Evolutionary conservation across 92 coral and sea anemone genomes (phyloP).

Genomic region (Virgularia gustaviana): DNA sequence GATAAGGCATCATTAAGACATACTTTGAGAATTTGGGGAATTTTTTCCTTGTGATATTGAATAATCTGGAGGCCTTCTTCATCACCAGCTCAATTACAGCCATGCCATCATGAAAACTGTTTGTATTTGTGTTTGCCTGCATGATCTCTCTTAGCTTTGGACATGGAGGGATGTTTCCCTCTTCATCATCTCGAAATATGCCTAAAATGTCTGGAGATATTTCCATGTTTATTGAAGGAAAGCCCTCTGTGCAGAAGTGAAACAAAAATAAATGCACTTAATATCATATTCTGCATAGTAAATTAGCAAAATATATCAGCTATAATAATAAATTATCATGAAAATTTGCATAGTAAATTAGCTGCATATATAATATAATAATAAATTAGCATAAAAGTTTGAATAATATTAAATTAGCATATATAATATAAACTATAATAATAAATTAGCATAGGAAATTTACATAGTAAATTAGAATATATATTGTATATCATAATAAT

Average conservation of each 20-base stretch:
- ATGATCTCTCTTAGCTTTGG: slow-evolving; percentile 19
- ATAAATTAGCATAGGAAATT: not conserved
- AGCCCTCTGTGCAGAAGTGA: slow-evolving; percentile 39
- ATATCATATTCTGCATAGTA: too few relatives aligned
- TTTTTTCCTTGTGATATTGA: slow-evolving; percentile 48
- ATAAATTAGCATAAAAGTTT: not conserved
- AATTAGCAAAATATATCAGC: not conserved
- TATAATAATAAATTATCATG: too few relatives aligned
- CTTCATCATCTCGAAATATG: slow-evolving; percentile 64
- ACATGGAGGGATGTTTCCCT: slow-evolving; percentile 51
- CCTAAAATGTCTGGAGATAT: slow-evolving; percentile 57
- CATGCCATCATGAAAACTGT: slow-evolving; percentile 50
- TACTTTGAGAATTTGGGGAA: slow-evolving; percentile 40
- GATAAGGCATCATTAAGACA: too few relatives aligned
- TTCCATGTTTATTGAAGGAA: slow-evolving; percentile 47
- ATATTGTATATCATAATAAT: not conserved
- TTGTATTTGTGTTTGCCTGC: slow-evolving; percentile 39
- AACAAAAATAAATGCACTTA: too few relatives aligned
- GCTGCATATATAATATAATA: too few relatives aligned
- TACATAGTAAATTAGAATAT: not conserved
- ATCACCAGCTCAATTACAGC: slow-evolving; percentile 65
- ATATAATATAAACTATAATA: too few relatives aligned
- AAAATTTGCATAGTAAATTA: not conserved
- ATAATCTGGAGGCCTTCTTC: slow-evolving; percentile 54
- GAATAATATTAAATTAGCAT: not conserved